Evolutionary conservation across 2,113 vertebrate genomes (phyloP).

Genomic region (Epinephelus fuscoguttatus): DNA sequence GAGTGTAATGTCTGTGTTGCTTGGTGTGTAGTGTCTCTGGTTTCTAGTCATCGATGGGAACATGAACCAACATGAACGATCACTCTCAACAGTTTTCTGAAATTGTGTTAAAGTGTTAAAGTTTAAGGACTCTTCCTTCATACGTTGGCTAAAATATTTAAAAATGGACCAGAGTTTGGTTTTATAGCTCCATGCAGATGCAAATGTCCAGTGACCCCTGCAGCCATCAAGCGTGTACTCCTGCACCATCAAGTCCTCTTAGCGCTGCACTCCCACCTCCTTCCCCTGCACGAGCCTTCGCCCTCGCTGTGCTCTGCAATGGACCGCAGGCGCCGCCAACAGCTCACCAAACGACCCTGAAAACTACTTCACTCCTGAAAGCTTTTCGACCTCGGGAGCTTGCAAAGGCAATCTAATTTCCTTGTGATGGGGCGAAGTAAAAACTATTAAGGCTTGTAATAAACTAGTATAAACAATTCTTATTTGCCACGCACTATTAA

Average conservation of each 20-base stretch:
- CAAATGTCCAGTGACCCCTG: constrained; percentile 19
- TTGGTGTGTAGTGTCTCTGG: too few species aligned
- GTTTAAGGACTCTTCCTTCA: too few species aligned
- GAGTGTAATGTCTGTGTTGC: too few species aligned
- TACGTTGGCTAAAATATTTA: neutral
- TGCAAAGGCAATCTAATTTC: constrained; percentile 83
- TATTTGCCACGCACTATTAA: constrained; percentile 83
- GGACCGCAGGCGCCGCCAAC: constrained; percentile 12
- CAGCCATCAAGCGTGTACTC: neutral
- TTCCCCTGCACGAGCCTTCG: neutral
- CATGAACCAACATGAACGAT: too few species aligned
- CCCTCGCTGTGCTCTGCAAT: constrained; percentile 37
- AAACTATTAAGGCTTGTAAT: constrained; percentile 84
- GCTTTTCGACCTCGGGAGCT: constrained; percentile 75
- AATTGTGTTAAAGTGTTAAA: too few species aligned
- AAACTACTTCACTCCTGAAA: constrained; percentile 59
- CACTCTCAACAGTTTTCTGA: too few species aligned
- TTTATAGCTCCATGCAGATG: constrained; percentile 2
- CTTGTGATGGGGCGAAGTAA: constrained; percentile 75
- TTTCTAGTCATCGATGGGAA: too few species aligned
- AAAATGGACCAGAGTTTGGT: neutral
- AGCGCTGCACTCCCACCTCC: constrained; percentile 1
- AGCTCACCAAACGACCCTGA: constrained; percentile 66
- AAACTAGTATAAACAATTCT: constrained; percentile 83
- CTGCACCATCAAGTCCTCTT: constrained; percentile 19